Evolutionary conservation across 1,140 invertebrate genomes (phyloP).

Genomic region (Ooceraea biroi): DNA sequence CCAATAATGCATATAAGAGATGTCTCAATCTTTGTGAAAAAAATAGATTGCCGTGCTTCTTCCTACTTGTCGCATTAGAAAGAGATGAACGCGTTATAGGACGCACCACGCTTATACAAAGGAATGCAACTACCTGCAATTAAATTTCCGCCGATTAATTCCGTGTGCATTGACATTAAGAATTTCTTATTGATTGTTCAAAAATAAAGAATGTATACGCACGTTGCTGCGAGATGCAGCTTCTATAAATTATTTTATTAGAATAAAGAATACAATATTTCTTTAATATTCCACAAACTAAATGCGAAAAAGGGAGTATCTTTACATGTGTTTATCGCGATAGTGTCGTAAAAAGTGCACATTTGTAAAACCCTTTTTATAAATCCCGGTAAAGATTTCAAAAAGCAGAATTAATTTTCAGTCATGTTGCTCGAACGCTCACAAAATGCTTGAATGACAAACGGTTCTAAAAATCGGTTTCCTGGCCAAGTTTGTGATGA

Average conservation of each 20-base stretch:
- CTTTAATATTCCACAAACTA: not conserved
- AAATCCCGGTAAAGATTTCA: not conserved
- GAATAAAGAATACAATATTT: not conserved
- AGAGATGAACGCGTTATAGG: not conserved
- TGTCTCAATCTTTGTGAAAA: conserved; percentile 52
- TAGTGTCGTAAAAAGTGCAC: not conserved
- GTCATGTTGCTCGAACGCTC: not conserved
- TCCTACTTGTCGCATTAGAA: conserved; percentile 21
- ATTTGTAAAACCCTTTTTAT: not conserved
- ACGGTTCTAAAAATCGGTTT: not conserved
- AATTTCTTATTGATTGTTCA: conserved; percentile 49
- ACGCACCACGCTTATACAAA: no score
- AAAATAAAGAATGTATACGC: conserved; percentile 40
- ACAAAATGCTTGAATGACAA: not conserved
- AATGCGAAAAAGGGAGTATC: not conserved
- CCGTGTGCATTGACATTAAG: conserved; percentile 55
- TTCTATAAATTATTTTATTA: conserved; percentile 15
- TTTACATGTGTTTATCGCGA: not conserved
- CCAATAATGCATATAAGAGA: conserved; percentile 16
- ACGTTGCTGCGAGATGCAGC: not conserved
- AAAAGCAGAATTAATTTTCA: not conserved
- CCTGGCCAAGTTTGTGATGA: not conserved
- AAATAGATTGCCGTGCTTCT: conserved; percentile 22
- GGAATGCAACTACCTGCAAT: conserved; percentile 10
- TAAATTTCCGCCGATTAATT: conserved; percentile 54